These are phyloP conservation scores for Agrochola lota DNA, from an alignment of 2,888 invertebrate species.

Conservation along the genomic window DNA sequence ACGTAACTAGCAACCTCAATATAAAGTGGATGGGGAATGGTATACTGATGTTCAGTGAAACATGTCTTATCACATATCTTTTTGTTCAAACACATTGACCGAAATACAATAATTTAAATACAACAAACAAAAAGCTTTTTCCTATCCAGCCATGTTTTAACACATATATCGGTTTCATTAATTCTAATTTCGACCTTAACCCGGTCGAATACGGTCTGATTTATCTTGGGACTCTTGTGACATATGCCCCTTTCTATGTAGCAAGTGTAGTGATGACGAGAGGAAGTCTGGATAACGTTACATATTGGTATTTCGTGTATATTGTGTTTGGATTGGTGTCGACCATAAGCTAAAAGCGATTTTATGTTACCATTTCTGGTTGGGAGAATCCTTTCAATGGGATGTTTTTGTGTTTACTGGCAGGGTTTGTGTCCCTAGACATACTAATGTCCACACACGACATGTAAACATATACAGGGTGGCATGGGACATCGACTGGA, in stretches of 20 bases:
- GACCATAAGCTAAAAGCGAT: slow-evolving; percentile 60
- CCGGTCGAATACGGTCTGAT: slow-evolving; percentile 4
- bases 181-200: slow-evolving; percentile 12
- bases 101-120: slow-evolving; percentile 48
- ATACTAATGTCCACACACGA: too few relatives aligned
- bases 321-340: slow-evolving; percentile 72
- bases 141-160: not conserved
- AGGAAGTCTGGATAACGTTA: slow-evolving; percentile 75
- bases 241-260: slow-evolving; percentile 24
- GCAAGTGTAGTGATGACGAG: slow-evolving; percentile 68
- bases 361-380: slow-evolving; percentile 2
- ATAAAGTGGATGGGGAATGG: not conserved
- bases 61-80: slow-evolving; percentile 5
- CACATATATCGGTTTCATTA: not conserved
- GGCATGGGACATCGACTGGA: too few relatives aligned
- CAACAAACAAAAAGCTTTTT: slow-evolving; percentile 40
- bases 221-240: not conserved
- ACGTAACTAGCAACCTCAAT: not conserved
- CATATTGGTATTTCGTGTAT: slow-evolving; percentile 82
- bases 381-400: too few relatives aligned
- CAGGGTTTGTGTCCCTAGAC: not conserved
- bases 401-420: not conserved
- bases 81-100: slow-evolving; percentile 37
- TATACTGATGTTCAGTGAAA: not conserved
- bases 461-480: too few relatives aligned